These are phyloP conservation scores for Spea bombifrons DNA, from an alignment of 2,113 vertebrate species.

Conservation along the genomic window DNA sequence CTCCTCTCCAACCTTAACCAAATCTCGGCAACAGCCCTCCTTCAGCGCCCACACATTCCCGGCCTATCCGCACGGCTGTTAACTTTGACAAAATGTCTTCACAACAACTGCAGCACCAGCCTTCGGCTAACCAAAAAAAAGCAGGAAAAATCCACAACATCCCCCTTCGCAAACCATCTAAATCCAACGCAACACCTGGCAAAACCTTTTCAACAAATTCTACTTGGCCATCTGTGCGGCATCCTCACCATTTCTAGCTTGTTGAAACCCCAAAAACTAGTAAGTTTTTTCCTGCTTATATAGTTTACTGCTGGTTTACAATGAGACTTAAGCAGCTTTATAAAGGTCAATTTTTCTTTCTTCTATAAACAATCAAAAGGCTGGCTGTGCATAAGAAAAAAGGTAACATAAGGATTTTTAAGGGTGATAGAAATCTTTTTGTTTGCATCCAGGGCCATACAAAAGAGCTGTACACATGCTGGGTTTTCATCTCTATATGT, in stretches of 20 bases:
- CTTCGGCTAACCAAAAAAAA: slow-evolving; percentile 97
- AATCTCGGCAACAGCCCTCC: slow-evolving; percentile 84
- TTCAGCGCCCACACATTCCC: slow-evolving; percentile 90
- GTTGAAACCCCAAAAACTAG: slow-evolving; percentile 99
- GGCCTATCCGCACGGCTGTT: slow-evolving; percentile 94
- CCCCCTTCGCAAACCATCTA: slow-evolving; percentile 90
- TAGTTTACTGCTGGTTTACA: slow-evolving; percentile 99
- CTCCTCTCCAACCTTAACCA: slow-evolving; percentile 97
- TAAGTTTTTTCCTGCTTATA: slow-evolving; percentile 99
- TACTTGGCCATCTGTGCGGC: slow-evolving; percentile 97
- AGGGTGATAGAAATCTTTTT: slow-evolving; percentile 73
- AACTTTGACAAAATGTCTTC: slow-evolving; percentile 90
- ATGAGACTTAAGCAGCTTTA: slow-evolving; percentile 94
- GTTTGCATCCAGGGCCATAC: slow-evolving; percentile 21
- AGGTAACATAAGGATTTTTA: slow-evolving; percentile 79
- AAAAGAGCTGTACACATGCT: not conserved
- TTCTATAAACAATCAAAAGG: slow-evolving; percentile 74
- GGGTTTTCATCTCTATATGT: slow-evolving; percentile 36
- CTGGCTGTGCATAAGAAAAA: slow-evolving; percentile 85
- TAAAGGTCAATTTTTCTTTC: slow-evolving; percentile 73
- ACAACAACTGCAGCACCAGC: slow-evolving; percentile 97
- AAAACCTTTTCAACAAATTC: slow-evolving; percentile 99
- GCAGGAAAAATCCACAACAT: slow-evolving; percentile 96
- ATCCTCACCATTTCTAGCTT: slow-evolving; percentile 99
- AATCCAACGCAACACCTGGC: slow-evolving; percentile 99